A percentile compares a stretch with the other conserved stretches of the same genome.
Evolutionary conservation across 2,888 invertebrate species (phyloP).

Genomic region (Ectobius pallidus): DNA sequence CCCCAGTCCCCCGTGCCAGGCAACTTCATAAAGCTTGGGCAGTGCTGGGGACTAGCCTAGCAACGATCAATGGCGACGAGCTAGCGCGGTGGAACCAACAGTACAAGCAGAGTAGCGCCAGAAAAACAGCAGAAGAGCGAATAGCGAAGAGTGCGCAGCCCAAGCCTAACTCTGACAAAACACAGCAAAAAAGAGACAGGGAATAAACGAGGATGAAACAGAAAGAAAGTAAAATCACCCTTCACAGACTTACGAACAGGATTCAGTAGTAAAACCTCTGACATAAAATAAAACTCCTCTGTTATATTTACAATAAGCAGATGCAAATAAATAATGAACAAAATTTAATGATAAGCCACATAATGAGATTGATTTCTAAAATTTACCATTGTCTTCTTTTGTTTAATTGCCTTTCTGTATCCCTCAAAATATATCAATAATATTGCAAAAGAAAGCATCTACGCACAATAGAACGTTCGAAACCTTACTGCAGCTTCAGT

Average conservation of each 20-base stretch:
- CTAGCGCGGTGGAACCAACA: conserved; percentile 32
- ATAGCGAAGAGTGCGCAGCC: conserved; percentile 30
- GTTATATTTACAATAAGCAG: conserved; percentile 8
- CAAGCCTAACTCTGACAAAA: conserved; percentile 12
- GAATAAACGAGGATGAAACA: conserved; percentile 22
- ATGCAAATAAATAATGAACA: conserved; percentile 18
- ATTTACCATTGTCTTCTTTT: no score
- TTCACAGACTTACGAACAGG: conserved; percentile 14
- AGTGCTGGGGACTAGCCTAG: conserved; percentile 35
- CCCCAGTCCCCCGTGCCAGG: conserved; percentile 14
- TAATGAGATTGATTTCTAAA: no score
- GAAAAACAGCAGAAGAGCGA: conserved; percentile 41
- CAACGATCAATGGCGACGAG: conserved; percentile 40
- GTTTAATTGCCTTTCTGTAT: no score
- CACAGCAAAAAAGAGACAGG: conserved; percentile 28
- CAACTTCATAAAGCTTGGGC: not conserved
- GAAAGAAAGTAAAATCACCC: conserved; percentile 30
- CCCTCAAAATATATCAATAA: no score
- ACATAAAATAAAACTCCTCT: conserved; percentile 21
- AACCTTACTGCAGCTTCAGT: no score
- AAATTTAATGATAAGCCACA: no score
- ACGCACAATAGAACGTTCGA: no score
- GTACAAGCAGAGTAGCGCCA: conserved; percentile 36
- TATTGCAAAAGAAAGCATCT: no score
- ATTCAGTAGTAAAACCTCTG: conserved; percentile 8